Percentiles rank a stretch among this genome's conserved stretches.
These are phyloP conservation scores for Poecile atricapillus DNA, from an alignment of 2,113 vertebrate species.

Conservation along the genomic window DNA sequence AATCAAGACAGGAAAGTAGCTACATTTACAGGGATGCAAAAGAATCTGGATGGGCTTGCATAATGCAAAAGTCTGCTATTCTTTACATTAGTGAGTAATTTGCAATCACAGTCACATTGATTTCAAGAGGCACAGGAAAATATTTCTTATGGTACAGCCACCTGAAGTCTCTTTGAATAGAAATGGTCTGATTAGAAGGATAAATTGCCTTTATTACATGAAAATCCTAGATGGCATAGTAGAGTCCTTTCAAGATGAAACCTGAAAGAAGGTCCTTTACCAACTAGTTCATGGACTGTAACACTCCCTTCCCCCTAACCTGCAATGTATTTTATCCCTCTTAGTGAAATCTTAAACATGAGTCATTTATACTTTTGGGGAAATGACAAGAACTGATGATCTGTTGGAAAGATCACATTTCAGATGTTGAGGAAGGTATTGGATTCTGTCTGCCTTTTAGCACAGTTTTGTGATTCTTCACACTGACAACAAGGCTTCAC, in stretches of 20 bases:
- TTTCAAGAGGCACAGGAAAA: background rate
- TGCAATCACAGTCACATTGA: background rate
- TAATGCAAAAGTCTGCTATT: constrained; percentile 43
- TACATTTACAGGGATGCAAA: background rate
- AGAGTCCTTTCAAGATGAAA: background rate
- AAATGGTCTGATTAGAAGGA: background rate
- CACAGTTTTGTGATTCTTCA: background rate
- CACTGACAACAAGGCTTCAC: background rate
- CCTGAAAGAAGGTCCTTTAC: background rate
- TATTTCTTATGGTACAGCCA: background rate
- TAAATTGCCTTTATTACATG: background rate
- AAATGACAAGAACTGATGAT: background rate
- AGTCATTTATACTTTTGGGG: background rate
- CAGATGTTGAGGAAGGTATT: background rate
- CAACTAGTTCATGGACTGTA: background rate
- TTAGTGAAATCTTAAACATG: constrained; percentile 27
- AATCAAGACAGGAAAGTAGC: background rate
- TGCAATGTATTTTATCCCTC: background rate
- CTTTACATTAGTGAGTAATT: background rate
- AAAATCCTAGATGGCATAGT: background rate
- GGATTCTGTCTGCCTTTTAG: background rate
- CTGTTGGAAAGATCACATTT: background rate
- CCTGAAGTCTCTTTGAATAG: background rate
- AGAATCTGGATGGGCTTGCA: constrained; percentile 8
- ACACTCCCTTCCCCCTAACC: background rate